Evolutionary conservation across 2,888 invertebrate species (phyloP), one percentile per base, ranked within the genome.

Genomic region (Parnassius mnemosyne): DNA sequence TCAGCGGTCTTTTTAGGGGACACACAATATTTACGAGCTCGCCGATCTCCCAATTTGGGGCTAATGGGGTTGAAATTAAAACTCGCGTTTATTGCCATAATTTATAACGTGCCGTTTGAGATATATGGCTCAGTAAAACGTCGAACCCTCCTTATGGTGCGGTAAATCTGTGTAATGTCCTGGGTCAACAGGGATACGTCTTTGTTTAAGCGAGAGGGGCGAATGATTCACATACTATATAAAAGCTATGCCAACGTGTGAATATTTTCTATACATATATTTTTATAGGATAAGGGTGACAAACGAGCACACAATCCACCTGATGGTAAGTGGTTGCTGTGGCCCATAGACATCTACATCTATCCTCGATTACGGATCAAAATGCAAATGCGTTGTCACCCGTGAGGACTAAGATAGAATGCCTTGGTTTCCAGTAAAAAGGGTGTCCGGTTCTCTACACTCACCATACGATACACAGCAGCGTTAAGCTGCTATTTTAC

Each of bases 41-140:
- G 13, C 10, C 56, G 51, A 51, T 46, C 47, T 43, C 53, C 53
- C 51, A 54, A 55, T 59, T 46, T 42, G 50, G 13, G 34, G 34
- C 47, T 59, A 58, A 69, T 65, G 59, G 65, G 64, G 64, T 65
- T 61, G 65, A 63, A 69, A 68, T 69, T 69, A 68, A 68, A 69
- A 68, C 63, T 62, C 62, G 53, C 65, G 61, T 67, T 61, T 65
- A 64, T 65, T 61, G 60, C 59, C 52, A 60, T 67, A 65, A 69
- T 68, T 69, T 68, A 69, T 60, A 66, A 56, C 65, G 59, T 56
- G 60, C 63, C 65, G 59, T 61, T 49, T 62, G 58, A 58, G 64
- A 65, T 65, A 64, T 67, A 65, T 61, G 62, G 61, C 57, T 60
- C 41, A 58, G 62, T 64, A 53, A 57, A 65, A 49, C 65, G 44